Evolutionary conservation across 2,113 vertebrate genomes (phyloP), one percentile per base, ranked within the genome.

Genomic region (Ptilonorhynchus violaceus): DNA sequence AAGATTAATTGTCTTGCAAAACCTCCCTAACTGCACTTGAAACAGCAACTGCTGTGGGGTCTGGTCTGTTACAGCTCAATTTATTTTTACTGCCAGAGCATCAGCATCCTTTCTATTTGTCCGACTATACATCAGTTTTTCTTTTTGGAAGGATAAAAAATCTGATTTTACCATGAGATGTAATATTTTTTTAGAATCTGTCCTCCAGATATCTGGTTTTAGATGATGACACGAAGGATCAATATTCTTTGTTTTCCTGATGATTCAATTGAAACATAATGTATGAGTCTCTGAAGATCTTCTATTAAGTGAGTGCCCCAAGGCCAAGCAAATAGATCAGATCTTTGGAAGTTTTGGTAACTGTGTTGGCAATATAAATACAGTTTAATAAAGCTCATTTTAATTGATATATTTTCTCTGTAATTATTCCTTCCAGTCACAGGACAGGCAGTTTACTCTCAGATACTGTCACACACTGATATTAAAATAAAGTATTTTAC

Each of bases 401-500:
- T 91, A 96, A 92, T 89, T 84, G 76, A 96, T 92, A 49, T 88
- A 87, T 96, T 92, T 95, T 70, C 64, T 35, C 42, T 44, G 42
- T 90, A 96, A 91, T 92, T 88, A 89, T 93, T 95, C 82, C 93
- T 91, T 90, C 58, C 84, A 85, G 95, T 49, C 85, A 85, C 20
- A 85, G 68, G 87, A 94, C 64, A 81, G 66, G 79, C 86, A 83
- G 89, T 93, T 97, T 94, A 47, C 70, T 69, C 84, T 70, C 62
- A 90, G 74, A 86, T 21, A 83, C 64, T 94, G 88, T 88, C 95
- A 92, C 66, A 92, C 33, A 41, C 11, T 82, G 50, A 33, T 89
- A 95, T 92, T 96, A 92, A 94, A 95, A 78, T 52, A 79, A 97
- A 95, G 74, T 80, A 96, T 96, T 94, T 91, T 87, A 78, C 41